Conservation (phyloP, 37 sponge, comb jelly and placozoan genomes). For the Beroe forskalii region DNA sequence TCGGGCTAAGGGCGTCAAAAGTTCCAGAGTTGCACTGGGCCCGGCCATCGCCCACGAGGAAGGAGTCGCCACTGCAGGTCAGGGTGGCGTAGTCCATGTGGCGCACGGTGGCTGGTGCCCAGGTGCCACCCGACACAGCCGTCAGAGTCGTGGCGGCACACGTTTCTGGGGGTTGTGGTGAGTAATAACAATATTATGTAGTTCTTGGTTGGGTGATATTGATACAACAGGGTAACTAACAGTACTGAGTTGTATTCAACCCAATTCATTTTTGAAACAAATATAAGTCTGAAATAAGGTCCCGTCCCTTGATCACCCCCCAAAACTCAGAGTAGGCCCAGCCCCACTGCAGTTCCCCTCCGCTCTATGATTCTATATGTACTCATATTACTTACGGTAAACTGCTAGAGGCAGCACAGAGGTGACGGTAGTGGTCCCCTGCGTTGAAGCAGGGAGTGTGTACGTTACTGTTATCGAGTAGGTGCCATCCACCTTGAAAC, state of each 20-base stretch:
- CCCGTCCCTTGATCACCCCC: too few relatives aligned
- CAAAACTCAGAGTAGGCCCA: too few relatives aligned
- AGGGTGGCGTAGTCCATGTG: slow-evolving; percentile 19
- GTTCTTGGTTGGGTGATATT: not conserved
- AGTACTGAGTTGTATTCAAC: too few relatives aligned
- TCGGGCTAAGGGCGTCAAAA: not conserved
- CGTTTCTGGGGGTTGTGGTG: not conserved
- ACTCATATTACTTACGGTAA: slow-evolving; percentile 32
- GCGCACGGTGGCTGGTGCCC: not conserved
- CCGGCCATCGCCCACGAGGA: not conserved
- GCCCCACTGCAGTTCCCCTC: too few relatives aligned
- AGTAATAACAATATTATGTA: too few relatives aligned
- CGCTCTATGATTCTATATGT: too few relatives aligned
- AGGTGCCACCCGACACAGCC: not conserved
- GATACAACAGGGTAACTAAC: not conserved
- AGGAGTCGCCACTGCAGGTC: not conserved
- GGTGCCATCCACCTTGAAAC: not conserved
- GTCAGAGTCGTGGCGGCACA: not conserved
- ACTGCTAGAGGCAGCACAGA: not conserved
- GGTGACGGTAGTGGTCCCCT: not conserved
- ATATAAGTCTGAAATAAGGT: not conserved
- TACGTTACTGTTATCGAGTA: not conserved
- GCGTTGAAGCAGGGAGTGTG: not conserved
- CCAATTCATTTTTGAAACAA: too few relatives aligned
- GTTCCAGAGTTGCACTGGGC: not conserved